A percentile compares a stretch with the other conserved stretches of the same genome.
Conservation (phyloP, 35 echinoderm and acorn worm genomes). For the Antedon bifida region DNA sequence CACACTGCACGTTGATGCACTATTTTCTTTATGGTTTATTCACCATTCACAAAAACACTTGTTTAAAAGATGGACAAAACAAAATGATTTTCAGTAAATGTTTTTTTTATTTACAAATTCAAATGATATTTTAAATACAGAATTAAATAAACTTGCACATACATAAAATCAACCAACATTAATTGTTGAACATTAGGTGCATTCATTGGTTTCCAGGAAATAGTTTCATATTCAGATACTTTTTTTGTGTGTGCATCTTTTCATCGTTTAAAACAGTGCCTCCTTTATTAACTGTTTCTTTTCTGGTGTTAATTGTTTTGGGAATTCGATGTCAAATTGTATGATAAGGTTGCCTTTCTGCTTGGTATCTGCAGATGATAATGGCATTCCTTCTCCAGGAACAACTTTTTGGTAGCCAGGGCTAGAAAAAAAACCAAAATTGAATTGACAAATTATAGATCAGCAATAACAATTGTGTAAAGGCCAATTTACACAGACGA, state of each 20-base stretch:
- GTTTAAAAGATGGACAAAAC: not conserved
- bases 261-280: slow-evolving; percentile 36
- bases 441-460: not conserved
- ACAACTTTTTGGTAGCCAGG: slow-evolving; percentile 92
- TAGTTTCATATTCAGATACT: not conserved
- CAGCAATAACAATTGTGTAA: too few relatives aligned
- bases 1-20: too few relatives aligned
- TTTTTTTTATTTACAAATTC: not conserved
- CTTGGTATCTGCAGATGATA: slow-evolving; percentile 42
- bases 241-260: not conserved
- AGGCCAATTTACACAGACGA: too few relatives aligned
- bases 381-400: slow-evolving; percentile 92
- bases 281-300: slow-evolving; percentile 83
- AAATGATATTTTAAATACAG: not conserved
- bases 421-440: slow-evolving; percentile 22
- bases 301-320: slow-evolving; percentile 59
- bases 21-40: too few relatives aligned
- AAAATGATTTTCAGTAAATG: not conserved
- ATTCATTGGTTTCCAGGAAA: too few relatives aligned
- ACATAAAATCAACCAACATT: too few relatives aligned
- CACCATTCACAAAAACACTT: too few relatives aligned
- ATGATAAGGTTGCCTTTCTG: slow-evolving; percentile 65
- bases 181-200: too few relatives aligned
- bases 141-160: not conserved
- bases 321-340: slow-evolving; percentile 93